Percentiles rank a stretch among this genome's conserved stretches.
These are phyloP conservation scores for Drosophila anceps DNA, from an alignment of 2,888 invertebrate species.

Conservation along the genomic window DNA sequence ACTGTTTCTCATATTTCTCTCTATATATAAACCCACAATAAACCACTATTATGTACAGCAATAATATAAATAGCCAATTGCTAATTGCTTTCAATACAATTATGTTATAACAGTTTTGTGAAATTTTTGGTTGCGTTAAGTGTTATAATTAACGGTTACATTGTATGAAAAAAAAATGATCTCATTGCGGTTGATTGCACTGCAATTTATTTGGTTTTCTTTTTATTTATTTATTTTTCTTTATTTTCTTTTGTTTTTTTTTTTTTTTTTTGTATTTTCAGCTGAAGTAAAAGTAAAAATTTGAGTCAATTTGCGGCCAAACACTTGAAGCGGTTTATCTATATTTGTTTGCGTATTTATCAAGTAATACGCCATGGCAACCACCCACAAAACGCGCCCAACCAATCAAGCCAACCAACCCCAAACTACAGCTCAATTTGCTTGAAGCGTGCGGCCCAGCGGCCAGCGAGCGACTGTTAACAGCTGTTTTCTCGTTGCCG, in stretches of 20 bases:
- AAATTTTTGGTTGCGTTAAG: slow-evolving; percentile 20
- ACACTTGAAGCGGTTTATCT: slow-evolving; percentile 76
- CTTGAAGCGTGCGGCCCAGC: slow-evolving; percentile 1
- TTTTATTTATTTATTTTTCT: too few relatives aligned
- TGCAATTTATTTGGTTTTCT: slow-evolving; percentile 29
- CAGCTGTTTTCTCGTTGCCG: slow-evolving; percentile 65
- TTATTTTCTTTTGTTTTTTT: too few relatives aligned
- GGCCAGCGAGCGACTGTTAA: slow-evolving; percentile 41
- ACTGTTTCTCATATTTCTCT: neutral
- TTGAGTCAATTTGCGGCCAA: slow-evolving; percentile 70
- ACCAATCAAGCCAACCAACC: slow-evolving; percentile 8
- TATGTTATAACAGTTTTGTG: slow-evolving; percentile 23
- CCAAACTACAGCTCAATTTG: neutral
- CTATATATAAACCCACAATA: neutral
- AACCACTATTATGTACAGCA: neutral
- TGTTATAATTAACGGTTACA: slow-evolving; percentile 44
- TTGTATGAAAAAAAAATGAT: slow-evolving; percentile 42
- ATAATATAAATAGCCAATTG: slow-evolving; percentile 1
- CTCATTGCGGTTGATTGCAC: slow-evolving; percentile 50
- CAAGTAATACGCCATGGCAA: slow-evolving; percentile 72
- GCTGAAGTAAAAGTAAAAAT: slow-evolving; percentile 62
- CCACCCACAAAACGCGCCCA: slow-evolving; percentile 39
- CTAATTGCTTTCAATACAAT: slow-evolving; percentile 9
- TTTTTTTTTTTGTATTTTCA: neutral
- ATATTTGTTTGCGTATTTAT: slow-evolving; percentile 72